Evolutionary conservation across 2,888 invertebrate genomes (phyloP), one percentile per base, ranked within the genome.

Genomic region (Mystacides longicornis): DNA sequence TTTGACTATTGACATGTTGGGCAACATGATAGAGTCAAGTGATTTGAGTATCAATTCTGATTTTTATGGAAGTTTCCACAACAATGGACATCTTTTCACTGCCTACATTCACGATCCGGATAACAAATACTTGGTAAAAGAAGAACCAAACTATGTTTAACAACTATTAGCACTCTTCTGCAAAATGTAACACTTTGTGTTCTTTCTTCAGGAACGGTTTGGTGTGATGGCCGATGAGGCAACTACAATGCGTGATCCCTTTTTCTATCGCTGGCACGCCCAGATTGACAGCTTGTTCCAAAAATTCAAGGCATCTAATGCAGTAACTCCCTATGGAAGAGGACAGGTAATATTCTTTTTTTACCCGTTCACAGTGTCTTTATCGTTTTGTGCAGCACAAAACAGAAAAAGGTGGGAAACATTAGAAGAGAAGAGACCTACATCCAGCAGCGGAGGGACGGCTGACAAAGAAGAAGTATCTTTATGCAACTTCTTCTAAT

Each of bases 241-340:
- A 0, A 90, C 89, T 0, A 87, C 90, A 0, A 90, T 92, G 89
- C 79, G 91, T 49, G 92, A 92, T 70, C 91, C 92, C 0, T 76
- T 88, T 62, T 92, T 92, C 75, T 92, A 89, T 73, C 83, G 89
- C 66, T 91, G 87, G 88, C 92, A 92, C 66, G 83, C 84, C 1
- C 87, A 81, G 67, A 78, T 91, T 48, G 87, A 91, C 63, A 80
- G 82, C 61, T 69, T 87, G 22, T 91, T 89, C 77, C 82, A 84
- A 63, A 81, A 81, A 62, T 82, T 82, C 69, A 91, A 92, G 68
- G 68, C 73, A 4, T 73, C 75, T 0, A 2, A 64, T 1, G 62
- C 66, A 56, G 73, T 75, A 2, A 67, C 67, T 9, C 70, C 70
- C 0, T 77, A 77, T 67, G 67, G 71, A 1, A 37, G 58, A 20